Evolutionary conservation across 2,888 invertebrate genomes (phyloP).

Genomic region (Mamestra brassicae): DNA sequence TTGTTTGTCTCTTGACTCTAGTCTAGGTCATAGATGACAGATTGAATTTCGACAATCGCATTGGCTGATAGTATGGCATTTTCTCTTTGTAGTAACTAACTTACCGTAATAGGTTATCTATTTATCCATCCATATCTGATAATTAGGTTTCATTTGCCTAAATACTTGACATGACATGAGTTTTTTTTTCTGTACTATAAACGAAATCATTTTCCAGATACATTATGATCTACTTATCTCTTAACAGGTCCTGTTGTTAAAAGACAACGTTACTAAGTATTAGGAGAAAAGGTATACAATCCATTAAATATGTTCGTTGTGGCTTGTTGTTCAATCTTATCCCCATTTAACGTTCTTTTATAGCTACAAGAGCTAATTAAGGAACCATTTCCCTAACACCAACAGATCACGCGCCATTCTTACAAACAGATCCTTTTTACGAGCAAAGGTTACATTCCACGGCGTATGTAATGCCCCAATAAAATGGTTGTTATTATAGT

Average conservation of each 20-base stretch:
- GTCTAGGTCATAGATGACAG: too few species aligned
- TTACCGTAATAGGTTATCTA: too few species aligned
- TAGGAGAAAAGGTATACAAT: slow-evolving; percentile 4
- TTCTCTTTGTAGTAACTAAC: too few species aligned
- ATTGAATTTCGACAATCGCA: too few species aligned
- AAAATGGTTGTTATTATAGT: slow-evolving; percentile 83
- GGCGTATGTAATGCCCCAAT: slow-evolving; percentile 76
- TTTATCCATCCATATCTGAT: too few species aligned
- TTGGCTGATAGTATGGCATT: too few species aligned
- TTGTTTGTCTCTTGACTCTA: too few species aligned
- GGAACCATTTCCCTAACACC: slow-evolving; percentile 62
- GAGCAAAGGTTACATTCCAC: slow-evolving; percentile 68
- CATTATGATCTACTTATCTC: neutral
- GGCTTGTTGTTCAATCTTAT: slow-evolving; percentile 52
- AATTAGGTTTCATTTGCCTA: too few species aligned
- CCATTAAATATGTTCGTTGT: slow-evolving; percentile 28
- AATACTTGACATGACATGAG: neutral
- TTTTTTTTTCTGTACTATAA: neutral
- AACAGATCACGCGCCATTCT: slow-evolving; percentile 61
- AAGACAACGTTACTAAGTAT: slow-evolving; percentile 19
- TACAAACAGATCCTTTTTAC: slow-evolving; percentile 62
- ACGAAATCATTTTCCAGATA: neutral
- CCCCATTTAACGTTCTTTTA: slow-evolving; percentile 57
- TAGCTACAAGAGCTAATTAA: slow-evolving; percentile 65
- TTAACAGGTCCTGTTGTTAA: neutral